These are phyloP conservation scores for Rhagophthalmus giganteus DNA, from an alignment of 2,888 invertebrate species.

Conservation along the genomic window DNA sequence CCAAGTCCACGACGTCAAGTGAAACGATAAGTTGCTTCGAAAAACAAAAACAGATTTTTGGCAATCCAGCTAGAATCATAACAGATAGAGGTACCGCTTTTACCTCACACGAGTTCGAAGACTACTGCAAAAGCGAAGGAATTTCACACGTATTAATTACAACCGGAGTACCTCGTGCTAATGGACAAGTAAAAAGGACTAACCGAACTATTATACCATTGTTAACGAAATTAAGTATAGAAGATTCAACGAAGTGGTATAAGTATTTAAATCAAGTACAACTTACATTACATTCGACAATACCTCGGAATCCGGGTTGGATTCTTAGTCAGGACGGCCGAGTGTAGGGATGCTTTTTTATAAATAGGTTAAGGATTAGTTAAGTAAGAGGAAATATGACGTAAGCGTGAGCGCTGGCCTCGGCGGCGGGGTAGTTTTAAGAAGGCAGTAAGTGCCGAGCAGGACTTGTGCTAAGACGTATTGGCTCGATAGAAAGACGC, in stretches of 20 bases:
- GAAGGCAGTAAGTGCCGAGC: too few relatives aligned
- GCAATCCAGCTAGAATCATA: background rate
- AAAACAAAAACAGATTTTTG: background rate
- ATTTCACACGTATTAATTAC: constrained; percentile 43
- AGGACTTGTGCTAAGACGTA: too few relatives aligned
- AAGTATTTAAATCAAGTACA: constrained; percentile 1
- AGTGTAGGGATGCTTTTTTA: too few relatives aligned
- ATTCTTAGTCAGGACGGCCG: too few relatives aligned
- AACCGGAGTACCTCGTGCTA: constrained; percentile 44
- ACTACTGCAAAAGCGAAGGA: constrained; percentile 44
- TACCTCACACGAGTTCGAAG: constrained; percentile 43
- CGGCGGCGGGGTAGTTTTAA: too few relatives aligned
- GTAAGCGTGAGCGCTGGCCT: too few relatives aligned
- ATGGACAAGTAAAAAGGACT: constrained; percentile 48
- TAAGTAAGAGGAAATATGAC: too few relatives aligned
- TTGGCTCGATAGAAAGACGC: too few relatives aligned
- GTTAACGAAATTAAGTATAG: constrained; percentile 1
- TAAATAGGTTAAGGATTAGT: too few relatives aligned
- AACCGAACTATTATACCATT: background rate
- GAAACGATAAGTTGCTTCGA: background rate
- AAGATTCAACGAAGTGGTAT: constrained; percentile 1
- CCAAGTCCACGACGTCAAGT: background rate
- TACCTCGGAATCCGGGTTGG: too few relatives aligned
- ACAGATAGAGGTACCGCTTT: constrained; percentile 38
- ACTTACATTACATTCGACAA: constrained; percentile 4